These are phyloP conservation scores for Spodoptera litura DNA, from an alignment of 1,140 invertebrate genomes.

Conservation along the genomic window DNA sequence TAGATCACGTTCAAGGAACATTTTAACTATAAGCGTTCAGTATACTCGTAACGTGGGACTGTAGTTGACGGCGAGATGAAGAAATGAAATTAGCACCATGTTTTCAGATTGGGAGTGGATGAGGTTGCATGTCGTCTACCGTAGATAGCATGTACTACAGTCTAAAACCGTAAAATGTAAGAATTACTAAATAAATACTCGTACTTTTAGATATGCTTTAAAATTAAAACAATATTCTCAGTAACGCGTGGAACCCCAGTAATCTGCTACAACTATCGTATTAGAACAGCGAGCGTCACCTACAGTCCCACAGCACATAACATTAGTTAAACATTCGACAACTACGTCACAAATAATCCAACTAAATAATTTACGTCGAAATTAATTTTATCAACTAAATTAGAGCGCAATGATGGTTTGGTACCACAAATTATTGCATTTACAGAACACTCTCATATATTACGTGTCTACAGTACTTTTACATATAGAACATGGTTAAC, in stretches of 20 bases:
- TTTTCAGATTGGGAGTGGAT: slow-evolving; percentile 36
- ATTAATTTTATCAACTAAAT: slow-evolving; percentile 24
- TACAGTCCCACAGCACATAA: slow-evolving; percentile 16
- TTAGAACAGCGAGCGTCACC: slow-evolving; percentile 14
- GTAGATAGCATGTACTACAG: background rate
- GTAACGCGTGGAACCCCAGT: background rate
- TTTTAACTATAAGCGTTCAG: slow-evolving; percentile 45
- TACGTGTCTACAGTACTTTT: background rate
- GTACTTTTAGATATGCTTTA: background rate
- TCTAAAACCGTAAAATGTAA: background rate
- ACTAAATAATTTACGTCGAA: slow-evolving; percentile 44
- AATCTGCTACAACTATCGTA: slow-evolving; percentile 30
- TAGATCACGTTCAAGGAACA: slow-evolving; percentile 41
- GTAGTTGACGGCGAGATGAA: slow-evolving; percentile 29
- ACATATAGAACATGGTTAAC: background rate
- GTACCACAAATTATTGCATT: slow-evolving; percentile 2
- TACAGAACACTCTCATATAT: slow-evolving; percentile 42
- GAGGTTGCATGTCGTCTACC: slow-evolving; percentile 15
- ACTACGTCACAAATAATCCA: slow-evolving; percentile 21
- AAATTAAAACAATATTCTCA: slow-evolving; percentile 16
- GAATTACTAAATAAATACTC: background rate
- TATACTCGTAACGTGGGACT: slow-evolving; percentile 32
- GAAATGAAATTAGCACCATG: slow-evolving; percentile 48
- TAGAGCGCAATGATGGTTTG: slow-evolving; percentile 17
- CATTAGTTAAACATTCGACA: slow-evolving; percentile 40